Evolutionary conservation across 2,888 invertebrate genomes (phyloP).

Genomic region (Melinaea marsaeus): DNA sequence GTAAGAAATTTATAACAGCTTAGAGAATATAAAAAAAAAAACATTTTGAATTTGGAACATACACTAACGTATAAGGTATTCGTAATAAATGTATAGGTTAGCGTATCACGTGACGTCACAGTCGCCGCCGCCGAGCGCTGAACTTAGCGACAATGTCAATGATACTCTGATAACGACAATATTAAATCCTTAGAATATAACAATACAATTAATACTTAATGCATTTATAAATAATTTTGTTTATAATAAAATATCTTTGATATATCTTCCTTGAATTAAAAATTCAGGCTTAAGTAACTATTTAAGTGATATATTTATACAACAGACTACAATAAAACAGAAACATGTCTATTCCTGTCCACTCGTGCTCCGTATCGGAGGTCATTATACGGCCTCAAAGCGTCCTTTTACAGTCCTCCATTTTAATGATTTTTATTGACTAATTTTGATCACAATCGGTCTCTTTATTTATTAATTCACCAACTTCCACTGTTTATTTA

Average conservation of each 20-base stretch:
- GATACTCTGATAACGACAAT: slow-evolving; percentile 66
- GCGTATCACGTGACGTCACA: slow-evolving; percentile 59
- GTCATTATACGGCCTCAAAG: slow-evolving; percentile 28
- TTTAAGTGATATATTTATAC: neutral
- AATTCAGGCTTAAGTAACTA: too few species aligned
- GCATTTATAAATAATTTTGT: neutral
- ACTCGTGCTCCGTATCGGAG: slow-evolving; percentile 22
- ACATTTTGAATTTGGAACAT: too few species aligned
- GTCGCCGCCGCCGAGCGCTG: slow-evolving; percentile 46
- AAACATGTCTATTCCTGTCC: slow-evolving; percentile 31
- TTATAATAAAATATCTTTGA: neutral
- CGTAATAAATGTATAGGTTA: slow-evolving; percentile 38
- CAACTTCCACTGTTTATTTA: too few species aligned
- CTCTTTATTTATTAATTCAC: too few species aligned
- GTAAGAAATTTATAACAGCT: too few species aligned
- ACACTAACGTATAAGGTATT: neutral
- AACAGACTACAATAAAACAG: slow-evolving; percentile 15
- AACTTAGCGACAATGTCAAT: slow-evolving; percentile 64
- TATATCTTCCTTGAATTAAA: too few species aligned
- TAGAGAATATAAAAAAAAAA: too few species aligned
- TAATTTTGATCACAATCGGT: slow-evolving; percentile 3
- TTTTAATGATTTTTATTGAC: slow-evolving; percentile 8
- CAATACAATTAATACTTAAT: neutral
- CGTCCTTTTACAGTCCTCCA: slow-evolving; percentile 21
- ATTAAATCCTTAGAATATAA: too few species aligned